phyloP scores from a whole-genome alignment of 2,113 vertebrate genomes.

The Caloenas nicobarica region DNA sequence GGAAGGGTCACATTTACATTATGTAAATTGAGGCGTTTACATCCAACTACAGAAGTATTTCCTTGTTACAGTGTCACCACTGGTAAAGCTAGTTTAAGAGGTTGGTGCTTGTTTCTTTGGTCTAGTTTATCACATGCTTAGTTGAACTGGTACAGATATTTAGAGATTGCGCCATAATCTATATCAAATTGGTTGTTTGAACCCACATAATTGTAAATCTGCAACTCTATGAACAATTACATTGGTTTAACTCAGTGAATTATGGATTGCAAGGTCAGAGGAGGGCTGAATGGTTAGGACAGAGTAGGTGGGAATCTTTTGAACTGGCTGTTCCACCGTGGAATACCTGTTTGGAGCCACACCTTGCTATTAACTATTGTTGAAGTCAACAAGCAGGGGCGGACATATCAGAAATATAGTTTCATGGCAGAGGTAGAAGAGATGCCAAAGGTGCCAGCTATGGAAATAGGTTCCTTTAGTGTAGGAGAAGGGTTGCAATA shows the following conservation, averaged over 20 bases:
- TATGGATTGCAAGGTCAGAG: background rate
- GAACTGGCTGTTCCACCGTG: background rate
- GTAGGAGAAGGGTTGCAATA: background rate
- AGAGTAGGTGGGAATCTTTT: background rate
- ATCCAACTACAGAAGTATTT: background rate
- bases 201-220: background rate
- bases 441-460: background rate
- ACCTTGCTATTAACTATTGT: constrained; percentile 38
- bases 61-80: background rate
- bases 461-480: background rate
- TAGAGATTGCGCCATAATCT: background rate
- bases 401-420: background rate
- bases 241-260: background rate
- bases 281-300: background rate
- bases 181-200: background rate
- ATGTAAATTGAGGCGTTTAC: constrained; percentile 35
- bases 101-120: background rate
- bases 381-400: constrained; percentile 9
- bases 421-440: background rate
- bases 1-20: constrained; percentile 42
- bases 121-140: background rate
- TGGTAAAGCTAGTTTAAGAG: background rate
- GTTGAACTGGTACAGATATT: background rate
- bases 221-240: background rate
- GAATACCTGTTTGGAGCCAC: constrained; percentile 24